These are phyloP conservation scores for Nesometra sesokonis DNA, from an alignment of 35 echinoderm and acorn worm genomes.

Conservation along the genomic window DNA sequence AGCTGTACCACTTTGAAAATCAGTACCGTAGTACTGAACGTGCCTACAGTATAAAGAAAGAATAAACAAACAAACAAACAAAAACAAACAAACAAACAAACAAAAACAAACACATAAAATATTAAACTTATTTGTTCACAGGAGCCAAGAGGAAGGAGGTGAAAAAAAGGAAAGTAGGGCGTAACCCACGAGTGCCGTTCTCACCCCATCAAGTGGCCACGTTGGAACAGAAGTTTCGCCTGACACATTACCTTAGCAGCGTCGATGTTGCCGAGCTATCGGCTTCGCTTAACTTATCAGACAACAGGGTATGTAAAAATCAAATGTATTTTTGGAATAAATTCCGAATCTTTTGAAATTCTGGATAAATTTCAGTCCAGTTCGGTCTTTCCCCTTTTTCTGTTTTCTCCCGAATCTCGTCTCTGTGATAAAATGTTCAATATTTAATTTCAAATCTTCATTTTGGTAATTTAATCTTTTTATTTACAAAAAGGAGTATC, in stretches of 20 bases:
- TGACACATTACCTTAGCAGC: conserved; percentile 94
- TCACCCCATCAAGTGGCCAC: conserved; percentile 89
- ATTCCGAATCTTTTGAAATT: neutral
- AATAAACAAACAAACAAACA: too few relatives aligned
- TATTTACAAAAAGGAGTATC: too few relatives aligned
- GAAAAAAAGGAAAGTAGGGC: conserved; percentile 91
- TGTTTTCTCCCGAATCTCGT: neutral
- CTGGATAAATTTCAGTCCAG: neutral
- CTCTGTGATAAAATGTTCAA: too few relatives aligned
- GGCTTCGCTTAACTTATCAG: conserved; percentile 71
- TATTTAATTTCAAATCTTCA: too few relatives aligned
- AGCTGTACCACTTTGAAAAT: too few relatives aligned
- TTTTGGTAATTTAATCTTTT: too few relatives aligned
- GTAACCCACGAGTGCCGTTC: conserved; percentile 92
- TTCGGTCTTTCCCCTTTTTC: neutral
- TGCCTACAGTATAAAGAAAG: too few relatives aligned
- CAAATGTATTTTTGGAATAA: neutral
- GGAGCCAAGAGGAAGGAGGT: conserved; percentile 93
- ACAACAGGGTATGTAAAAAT: conserved; percentile 92
- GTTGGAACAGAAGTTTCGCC: conserved; percentile 94
- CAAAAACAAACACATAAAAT: too few relatives aligned
- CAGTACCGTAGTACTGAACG: too few relatives aligned
- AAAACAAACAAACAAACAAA: too few relatives aligned
- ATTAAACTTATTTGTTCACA: too few relatives aligned
- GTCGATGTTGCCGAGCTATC: conserved; percentile 94